Percentiles rank a stretch among this genome's conserved stretches.
Conservation (phyloP, 1,140 invertebrate species). For the Trichomalopsis sarcophagae region DNA sequence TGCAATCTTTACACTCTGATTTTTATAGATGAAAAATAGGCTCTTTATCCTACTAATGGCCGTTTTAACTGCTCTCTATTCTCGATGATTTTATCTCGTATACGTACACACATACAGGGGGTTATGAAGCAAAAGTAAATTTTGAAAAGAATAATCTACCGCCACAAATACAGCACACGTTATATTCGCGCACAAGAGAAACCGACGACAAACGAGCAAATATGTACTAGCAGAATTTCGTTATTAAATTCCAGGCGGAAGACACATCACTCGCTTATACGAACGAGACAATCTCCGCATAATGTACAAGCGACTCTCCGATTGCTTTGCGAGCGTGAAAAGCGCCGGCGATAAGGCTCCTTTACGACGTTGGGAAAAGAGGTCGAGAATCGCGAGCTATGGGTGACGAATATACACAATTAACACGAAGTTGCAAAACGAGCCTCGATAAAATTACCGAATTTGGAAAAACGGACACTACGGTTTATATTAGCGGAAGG, state of each 20-base stretch:
- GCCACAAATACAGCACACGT: too few species aligned
- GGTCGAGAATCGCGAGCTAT: background rate
- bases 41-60: background rate
- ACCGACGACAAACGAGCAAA: background rate
- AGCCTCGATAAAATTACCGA: background rate
- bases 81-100: background rate
- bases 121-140: background rate
- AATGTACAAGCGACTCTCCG: background rate
- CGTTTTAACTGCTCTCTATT: background rate
- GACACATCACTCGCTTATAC: background rate
- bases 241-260: too few species aligned
- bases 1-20: background rate
- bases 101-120: too few species aligned
- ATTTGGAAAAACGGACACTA: background rate
- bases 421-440: background rate
- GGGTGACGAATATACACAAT: background rate
- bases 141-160: background rate
- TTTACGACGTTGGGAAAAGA: background rate
- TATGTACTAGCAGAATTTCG: background rate
- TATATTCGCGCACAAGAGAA: background rate
- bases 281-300: background rate
- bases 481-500: background rate
- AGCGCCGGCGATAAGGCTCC: slow-evolving; percentile 13
- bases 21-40: background rate
- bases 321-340: slow-evolving; percentile 14